phyloP scores from a whole-genome alignment of 2,797 vertebrate genomes.

The Nyctalus aviator region DNA sequence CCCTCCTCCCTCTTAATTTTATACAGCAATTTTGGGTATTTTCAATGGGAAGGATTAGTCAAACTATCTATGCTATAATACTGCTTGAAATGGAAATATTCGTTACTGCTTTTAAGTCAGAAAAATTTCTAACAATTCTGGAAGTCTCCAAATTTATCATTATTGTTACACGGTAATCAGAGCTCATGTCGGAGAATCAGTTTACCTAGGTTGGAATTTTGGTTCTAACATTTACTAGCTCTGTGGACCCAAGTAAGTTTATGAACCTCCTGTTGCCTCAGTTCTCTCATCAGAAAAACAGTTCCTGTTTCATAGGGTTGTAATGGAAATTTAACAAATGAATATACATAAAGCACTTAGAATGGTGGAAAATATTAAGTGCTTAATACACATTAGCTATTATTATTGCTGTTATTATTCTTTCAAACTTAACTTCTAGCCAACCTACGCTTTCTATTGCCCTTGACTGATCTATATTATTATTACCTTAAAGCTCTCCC shows the following conservation, averaged over 20 bases:
- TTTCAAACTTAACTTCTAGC: conserved; percentile 3
- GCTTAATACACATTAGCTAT: not conserved
- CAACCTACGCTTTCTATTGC: not conserved
- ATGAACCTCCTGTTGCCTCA: not conserved
- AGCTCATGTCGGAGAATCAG: not conserved
- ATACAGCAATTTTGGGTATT: not conserved
- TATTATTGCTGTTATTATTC: not conserved
- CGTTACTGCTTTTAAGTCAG: not conserved
- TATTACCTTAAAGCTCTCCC: conserved; percentile 20
- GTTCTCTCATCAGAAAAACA: conserved; percentile 6
- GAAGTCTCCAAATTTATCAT: conserved; percentile 24
- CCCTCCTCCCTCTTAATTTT: not conserved
- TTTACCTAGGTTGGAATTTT: not conserved
- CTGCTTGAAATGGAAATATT: not conserved
- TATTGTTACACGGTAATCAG: not conserved
- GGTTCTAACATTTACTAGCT: not conserved
- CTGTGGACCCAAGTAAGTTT: not conserved
- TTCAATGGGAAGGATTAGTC: not conserved
- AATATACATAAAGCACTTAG: not conserved
- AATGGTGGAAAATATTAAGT: conserved; percentile 11
- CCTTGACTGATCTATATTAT: not conserved
- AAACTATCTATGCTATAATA: not conserved
- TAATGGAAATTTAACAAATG: not conserved
- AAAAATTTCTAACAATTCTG: conserved; percentile 29
- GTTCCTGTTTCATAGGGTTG: not conserved